Conservation (phyloP, 1,140 invertebrate species). For the Nomia melanderi region DNA sequence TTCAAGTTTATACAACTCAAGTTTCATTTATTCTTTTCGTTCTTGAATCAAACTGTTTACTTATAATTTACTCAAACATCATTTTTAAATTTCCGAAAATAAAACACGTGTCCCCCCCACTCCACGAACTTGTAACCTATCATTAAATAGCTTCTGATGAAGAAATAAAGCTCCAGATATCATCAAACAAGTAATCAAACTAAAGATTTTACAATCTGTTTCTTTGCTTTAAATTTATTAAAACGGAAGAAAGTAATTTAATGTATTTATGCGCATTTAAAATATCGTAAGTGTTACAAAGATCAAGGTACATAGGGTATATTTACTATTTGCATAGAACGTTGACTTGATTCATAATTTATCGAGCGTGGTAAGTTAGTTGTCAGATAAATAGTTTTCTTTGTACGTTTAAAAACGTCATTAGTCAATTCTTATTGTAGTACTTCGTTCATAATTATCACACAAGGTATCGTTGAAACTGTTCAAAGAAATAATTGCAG, state of each 20-base stretch:
- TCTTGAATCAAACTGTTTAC: neutral
- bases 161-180: neutral
- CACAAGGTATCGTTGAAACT: neutral
- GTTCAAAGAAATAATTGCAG: neutral
- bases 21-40: neutral
- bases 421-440: too few relatives aligned
- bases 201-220: too few relatives aligned
- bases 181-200: neutral
- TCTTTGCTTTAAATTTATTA: too few relatives aligned
- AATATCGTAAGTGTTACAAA: too few relatives aligned
- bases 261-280: too few relatives aligned
- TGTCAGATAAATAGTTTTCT: constrained; percentile 1
- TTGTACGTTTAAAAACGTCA: neutral
- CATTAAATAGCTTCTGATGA: too few relatives aligned
- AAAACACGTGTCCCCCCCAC: neutral
- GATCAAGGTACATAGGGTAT: too few relatives aligned
- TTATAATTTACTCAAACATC: neutral
- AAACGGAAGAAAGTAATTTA: too few relatives aligned
- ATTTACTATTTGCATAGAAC: too few relatives aligned
- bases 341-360: neutral
- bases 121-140: neutral
- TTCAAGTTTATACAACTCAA: neutral
- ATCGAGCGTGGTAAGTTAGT: neutral
- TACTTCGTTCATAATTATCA: neutral
- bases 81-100: neutral